Base-by-base conservation (phyloP, 1,140 invertebrate species). In the Drosophila lacteicornis region DNA sequence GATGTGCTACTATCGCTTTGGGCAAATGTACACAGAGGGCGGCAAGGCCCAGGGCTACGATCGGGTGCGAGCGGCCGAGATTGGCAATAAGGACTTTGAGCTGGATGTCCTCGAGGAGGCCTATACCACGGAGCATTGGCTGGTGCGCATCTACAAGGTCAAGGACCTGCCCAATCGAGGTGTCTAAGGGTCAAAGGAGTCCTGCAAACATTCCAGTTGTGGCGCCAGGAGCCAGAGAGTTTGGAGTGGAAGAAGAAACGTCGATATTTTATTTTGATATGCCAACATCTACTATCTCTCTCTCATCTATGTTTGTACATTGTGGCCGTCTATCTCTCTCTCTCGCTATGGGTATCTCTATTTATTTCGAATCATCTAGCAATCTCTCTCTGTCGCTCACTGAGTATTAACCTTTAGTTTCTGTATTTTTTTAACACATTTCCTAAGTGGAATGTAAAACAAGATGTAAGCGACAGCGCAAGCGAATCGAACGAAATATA, bases 1-100 rank as follows among this genome's bases (percentile, higher is more conserved):
- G 94, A 97, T 98, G 96, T 98, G 97, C 93, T 99, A 99, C 91
- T 98, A 98, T 93, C 95, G 97, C 90, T 99, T 99, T 91, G 98
- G 98, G 0, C 90, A 92, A 55, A 97, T 98, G 74, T 99, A 99
- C 92, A 99, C 98, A 0, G 98, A 99, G 95, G 97, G 96, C 92
- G 97, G 97, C 96, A 93, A 94, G 85, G 97, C 97, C 42, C 96
- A 97, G 6, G 98, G 98, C 15, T 98, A 97, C 93, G 98, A 99
- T 93, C 94, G 98, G 75, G 97, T 98, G 1, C 94, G 98, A 38
- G 96, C 96, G 67, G 97, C 97, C 47, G 98, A 98, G 93, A 99
- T 99, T 81, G 98, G 98, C 58, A 98, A 98, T 93, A 98, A 98
- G 93, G 97, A 98, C 92, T 98, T 99, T 93, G 97, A 98, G 93